phyloP scores from a whole-genome alignment of 1,140 invertebrate genomes.

The Luehdorfia chinensis region DNA sequence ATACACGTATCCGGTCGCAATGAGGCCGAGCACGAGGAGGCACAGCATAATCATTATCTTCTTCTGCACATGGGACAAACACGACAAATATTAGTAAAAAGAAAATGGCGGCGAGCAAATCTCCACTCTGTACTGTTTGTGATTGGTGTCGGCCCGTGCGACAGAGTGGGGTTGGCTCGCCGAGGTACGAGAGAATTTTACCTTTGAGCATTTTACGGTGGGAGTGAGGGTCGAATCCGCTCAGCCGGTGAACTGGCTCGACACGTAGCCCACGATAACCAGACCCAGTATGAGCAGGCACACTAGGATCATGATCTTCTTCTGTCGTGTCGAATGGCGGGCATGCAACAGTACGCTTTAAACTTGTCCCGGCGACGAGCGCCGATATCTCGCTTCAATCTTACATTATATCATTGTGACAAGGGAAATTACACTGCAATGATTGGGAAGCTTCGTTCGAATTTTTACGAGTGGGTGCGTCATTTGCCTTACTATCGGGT shows the following conservation, averaged over 20 bases:
- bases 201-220: slow-evolving; percentile 57
- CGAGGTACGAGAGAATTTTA: slow-evolving; percentile 36
- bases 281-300: slow-evolving; percentile 94
- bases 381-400: slow-evolving; percentile 24
- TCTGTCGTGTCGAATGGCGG: slow-evolving; percentile 83
- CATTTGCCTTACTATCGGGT: slow-evolving; percentile 60
- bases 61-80: slow-evolving; percentile 88
- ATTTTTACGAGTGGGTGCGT: slow-evolving; percentile 65
- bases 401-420: slow-evolving; percentile 22
- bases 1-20: slow-evolving; percentile 84
- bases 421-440: slow-evolving; percentile 22
- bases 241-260: slow-evolving; percentile 67
- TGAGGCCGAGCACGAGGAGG: slow-evolving; percentile 87
- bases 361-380: slow-evolving; percentile 33
- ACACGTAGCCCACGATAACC: slow-evolving; percentile 84
- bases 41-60: slow-evolving; percentile 98
- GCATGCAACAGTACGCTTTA: slow-evolving; percentile 73
- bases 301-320: slow-evolving; percentile 99
- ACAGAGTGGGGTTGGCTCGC: slow-evolving; percentile 30
- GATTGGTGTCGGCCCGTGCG: slow-evolving; percentile 3
- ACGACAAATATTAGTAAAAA: slow-evolving; percentile 72
- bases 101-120: slow-evolving; percentile 36
- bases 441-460: slow-evolving; percentile 13
- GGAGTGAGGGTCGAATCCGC: slow-evolving; percentile 25
- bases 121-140: too few species aligned